Evolutionary conservation across 1,140 invertebrate species (phyloP).

Genomic region (Drosophila athabasca): DNA sequence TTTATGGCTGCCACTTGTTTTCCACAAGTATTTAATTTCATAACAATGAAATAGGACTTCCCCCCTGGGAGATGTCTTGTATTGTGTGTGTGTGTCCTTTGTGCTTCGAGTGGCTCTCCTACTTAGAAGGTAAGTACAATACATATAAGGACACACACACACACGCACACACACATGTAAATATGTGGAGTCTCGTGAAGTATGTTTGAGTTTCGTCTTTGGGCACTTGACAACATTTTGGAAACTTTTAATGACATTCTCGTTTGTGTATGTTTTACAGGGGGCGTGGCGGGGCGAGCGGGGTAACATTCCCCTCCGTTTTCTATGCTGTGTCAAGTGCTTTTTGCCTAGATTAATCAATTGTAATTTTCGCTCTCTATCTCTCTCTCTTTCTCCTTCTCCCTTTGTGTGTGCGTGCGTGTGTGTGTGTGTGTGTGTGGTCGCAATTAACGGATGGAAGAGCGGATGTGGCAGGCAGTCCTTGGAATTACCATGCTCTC

Average conservation of each 20-base stretch:
- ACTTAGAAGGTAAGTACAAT: neutral
- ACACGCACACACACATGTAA: neutral
- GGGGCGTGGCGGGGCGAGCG: too few species aligned
- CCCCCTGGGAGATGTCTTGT: neutral
- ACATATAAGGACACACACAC: neutral
- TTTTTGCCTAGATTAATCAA: conserved; percentile 28
- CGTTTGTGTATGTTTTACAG: conserved; percentile 38
- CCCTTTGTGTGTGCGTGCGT: neutral
- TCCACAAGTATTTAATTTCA: too few species aligned
- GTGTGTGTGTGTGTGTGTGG: neutral
- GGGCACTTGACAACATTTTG: conserved; percentile 44
- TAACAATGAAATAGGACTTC: too few species aligned
- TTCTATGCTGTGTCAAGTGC: conserved; percentile 18
- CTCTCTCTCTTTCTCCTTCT: neutral
- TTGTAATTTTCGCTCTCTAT: conserved; percentile 20
- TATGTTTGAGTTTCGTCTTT: conserved; percentile 57
- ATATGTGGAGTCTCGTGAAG: neutral
- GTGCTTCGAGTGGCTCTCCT: conserved; percentile 8
- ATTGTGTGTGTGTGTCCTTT: conserved; percentile 11
- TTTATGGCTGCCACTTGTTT: too few species aligned
- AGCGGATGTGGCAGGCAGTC: conserved; percentile 9
- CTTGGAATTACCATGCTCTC: conserved; percentile 28
- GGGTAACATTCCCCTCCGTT: neutral
- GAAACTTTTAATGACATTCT: conserved; percentile 61
- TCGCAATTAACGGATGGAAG: conserved; percentile 43